Evolutionary conservation across 1,140 invertebrate species (phyloP), one percentile per base, ranked within the genome.

Genomic region (Marisa cornuarietis): DNA sequence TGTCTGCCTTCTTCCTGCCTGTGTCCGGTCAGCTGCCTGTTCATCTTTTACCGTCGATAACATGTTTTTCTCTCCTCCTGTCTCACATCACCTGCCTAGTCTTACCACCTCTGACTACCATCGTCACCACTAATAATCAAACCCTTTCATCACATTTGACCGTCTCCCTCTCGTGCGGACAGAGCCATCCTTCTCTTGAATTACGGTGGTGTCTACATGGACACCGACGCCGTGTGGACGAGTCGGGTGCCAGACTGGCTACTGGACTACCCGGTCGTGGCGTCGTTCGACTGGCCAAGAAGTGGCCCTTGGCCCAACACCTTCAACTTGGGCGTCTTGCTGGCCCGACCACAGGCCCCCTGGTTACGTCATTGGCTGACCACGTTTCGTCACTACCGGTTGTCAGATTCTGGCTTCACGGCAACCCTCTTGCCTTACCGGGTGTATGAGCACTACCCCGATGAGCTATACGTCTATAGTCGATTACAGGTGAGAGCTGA

Each of bases 401-500:
- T 72, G 31, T 31, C 1, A 18, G 52, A 78, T 31, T 81, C 72
- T 61, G 58, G 20, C 11, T 84, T 69, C 68, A 82, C 75, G 42
- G 79, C 49, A 9, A 65, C 68, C n/a, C 68, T 0, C 22, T 76
- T 81, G 80, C 78, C 82, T 10, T 83, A 84, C 74, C 82, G 79
- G 49, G 63, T 75, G 49, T 79, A 76, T 51, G 81, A 82, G 58
- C 58, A 68, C 54, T 51, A 78, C 63, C 80, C 83, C 0, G 82
- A 83, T 4, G 26, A 69, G 5, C 31, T 84, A 18, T 66, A 58
- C 18, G 69, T 81, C 16, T 81, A 85, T 63, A 20, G 65, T 10
- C 71, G 75, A 20, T 75, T 84, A 62, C 83, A 85, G 77, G 82
- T 85, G 69, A 18, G 71, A 58, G 31, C 54, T 58, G 54, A 58